phyloP scores from a whole-genome alignment of 2,888 invertebrate genomes.

The Caenorhabditis panamensis region DNA sequence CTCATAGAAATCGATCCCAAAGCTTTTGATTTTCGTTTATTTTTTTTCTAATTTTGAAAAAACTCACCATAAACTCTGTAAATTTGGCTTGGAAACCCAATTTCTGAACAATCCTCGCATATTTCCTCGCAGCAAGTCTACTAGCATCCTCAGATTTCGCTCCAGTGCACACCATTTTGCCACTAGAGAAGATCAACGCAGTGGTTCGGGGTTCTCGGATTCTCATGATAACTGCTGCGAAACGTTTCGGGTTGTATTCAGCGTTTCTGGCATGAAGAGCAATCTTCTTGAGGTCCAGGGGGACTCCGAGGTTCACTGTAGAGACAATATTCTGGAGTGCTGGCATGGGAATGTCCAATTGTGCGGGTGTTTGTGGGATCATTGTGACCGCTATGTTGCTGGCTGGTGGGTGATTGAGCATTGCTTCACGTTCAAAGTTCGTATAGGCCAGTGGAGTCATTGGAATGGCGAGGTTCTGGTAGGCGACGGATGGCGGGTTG shows the following conservation, averaged over 20 bases:
- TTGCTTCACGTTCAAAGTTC: conserved; percentile 43
- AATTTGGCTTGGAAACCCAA: conserved; percentile 86
- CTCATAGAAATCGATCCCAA: too few relatives aligned
- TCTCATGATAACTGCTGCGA: conserved; percentile 98
- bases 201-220: conserved; percentile 90
- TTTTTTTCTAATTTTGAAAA: too few relatives aligned
- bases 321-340: conserved; percentile 90
- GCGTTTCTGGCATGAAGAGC: conserved; percentile 98
- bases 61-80: conserved; percentile 80
- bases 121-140: conserved; percentile 87
- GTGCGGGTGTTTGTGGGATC: conserved; percentile 73
- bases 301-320: conserved; percentile 94
- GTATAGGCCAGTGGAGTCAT: conserved; percentile 77
- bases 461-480: conserved; percentile 70
- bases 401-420: conserved; percentile 32
- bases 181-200: conserved; percentile 89
- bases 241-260: conserved; percentile 98
- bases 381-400: conserved; percentile 62
- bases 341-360: conserved; percentile 80
- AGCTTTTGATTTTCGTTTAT: too few relatives aligned
- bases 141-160: conserved; percentile 89
- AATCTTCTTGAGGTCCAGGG: conserved; percentile 95
- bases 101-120: conserved; percentile 89
- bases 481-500: conserved; percentile 67
- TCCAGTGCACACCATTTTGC: conserved; percentile 92